Base-by-base conservation (phyloP, 2,113 vertebrate genomes). In the Uropsilus gracilis region DNA sequence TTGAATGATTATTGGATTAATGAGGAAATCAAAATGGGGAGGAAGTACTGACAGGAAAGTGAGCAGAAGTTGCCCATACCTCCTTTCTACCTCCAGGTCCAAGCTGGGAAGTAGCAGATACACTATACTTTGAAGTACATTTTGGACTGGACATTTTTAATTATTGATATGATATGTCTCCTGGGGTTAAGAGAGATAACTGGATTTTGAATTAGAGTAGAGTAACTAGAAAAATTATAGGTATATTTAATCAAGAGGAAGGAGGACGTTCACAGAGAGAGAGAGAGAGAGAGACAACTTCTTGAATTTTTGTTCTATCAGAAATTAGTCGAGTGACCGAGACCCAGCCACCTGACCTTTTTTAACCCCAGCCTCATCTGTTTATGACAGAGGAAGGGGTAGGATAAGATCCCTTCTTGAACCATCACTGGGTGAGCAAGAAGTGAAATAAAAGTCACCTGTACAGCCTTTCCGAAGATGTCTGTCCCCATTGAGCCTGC, bases 391-490 rank as follows among this genome's bases (percentile, higher is more conserved):
- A 73, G 34, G 64, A 34, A 61, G 39, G 61, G 39, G 26, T 26
- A n/a, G 39, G 22, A 16, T 34, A 28, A 77, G 42, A 7, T 37
- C 10, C 16, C 24, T 63, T 63, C 16, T 37, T 26, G 39, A 46
- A 5, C 3, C 0, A 16, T 66, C 46, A 17, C 3, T 37, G 69
- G 30, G 68, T 39, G 39, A 30, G 78, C 59, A 71, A 73, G 50
- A 92, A 42, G 24, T 1, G 42, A 72, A 64, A 75, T 39, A 14
- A 63, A 44, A 20, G 13, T 96, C 63, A 99, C 99, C 99, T 99
- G 99, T 81, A 99, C 98, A 0, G 99, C 99, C 98, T 99, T 99
- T 91, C 99, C 99, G 2, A 99, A 99, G 97, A 98, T 97, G 61
- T 99, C 99, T 0, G 99, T 98, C 13, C 99, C 98, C 73, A 98